Evolutionary conservation across 2,113 vertebrate genomes (phyloP), one percentile per base, ranked within the genome.

Genomic region (Oreochromis aureus): DNA sequence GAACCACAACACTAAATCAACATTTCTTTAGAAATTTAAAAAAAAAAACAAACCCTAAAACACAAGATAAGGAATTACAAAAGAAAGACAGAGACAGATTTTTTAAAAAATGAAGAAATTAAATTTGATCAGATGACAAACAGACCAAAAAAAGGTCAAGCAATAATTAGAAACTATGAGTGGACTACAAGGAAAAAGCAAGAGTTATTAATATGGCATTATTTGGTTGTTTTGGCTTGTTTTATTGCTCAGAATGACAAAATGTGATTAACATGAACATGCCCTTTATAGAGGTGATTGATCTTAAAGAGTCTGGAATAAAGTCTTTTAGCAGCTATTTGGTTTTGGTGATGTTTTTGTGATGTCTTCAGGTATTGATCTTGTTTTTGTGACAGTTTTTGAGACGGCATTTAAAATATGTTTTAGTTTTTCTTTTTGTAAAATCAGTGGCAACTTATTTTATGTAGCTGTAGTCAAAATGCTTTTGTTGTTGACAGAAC

Each of bases 371-470:
- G 34, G 19, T n/a, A 0, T 39, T 39, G 18, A 39, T 39, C 10
- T 5, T 8, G 5, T 15, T 5, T 36, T 36, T 19, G 18, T 36
- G 61, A 66, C 32, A 12, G 53, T 58, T 58, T 58, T 58, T 16
- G 56, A 18, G 58, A 61, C 0, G 0, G 30, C 69, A 41, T 41
- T 69, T 41, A 41, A 69, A 0, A 63, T n/a, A 63, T n/a, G 6
- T 7, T 63, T 6, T 3, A 11, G 10, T 36, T 36, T 22, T 24
- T 13, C 8, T 10, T 71, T 27, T 16, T 44, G 66, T 71, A 71
- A 71, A 71, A 73, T 73, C n/a, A 27, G 2, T 76, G 22, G 41
- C 41, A 71, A 6, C 22, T 46, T 73, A 30, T 30, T 76, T 48
- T 2, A 30, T 48, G 15, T 11, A 19, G 15, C 44, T 76, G 0